A percentile compares a stretch with the other conserved stretches of the same genome.
Evolutionary conservation across 1,140 invertebrate species (phyloP).

Genomic region (Mycetomoellerius zeteki): DNA sequence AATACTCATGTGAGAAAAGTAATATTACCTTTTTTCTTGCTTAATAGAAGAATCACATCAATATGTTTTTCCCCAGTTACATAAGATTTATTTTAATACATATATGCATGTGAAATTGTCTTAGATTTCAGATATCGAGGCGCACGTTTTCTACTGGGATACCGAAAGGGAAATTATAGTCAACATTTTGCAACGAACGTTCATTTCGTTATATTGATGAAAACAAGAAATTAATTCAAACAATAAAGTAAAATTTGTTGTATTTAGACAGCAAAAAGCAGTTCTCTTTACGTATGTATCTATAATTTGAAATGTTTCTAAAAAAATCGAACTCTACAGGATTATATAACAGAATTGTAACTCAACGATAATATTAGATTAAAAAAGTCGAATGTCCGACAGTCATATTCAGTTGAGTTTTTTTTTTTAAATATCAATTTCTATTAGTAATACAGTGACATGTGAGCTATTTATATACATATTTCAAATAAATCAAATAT

Average conservation of each 20-base stretch:
- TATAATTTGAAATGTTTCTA: background rate
- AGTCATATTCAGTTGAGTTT: background rate
- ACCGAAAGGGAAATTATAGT: background rate
- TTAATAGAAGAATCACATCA: background rate
- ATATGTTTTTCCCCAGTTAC: background rate
- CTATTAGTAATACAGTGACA: background rate
- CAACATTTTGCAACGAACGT: background rate
- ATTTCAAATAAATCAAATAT: background rate
- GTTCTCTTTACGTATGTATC: no score
- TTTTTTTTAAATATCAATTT: background rate
- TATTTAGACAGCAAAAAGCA: background rate
- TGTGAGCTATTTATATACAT: background rate
- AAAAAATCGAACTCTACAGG: background rate
- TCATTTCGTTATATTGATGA: background rate
- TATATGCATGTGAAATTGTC: background rate
- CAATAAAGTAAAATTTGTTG: background rate
- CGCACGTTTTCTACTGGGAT: background rate
- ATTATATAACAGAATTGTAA: background rate
- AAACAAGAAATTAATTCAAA: background rate
- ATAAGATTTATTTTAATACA: background rate
- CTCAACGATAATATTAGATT: background rate
- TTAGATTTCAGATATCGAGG: background rate
- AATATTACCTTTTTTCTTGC: no score
- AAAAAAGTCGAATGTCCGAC: background rate
- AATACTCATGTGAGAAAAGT: no score